Evolutionary conservation across 2,797 vertebrate species (phyloP), one percentile per base, ranked within the genome.

Genomic region (Urophycis tenuis): DNA sequence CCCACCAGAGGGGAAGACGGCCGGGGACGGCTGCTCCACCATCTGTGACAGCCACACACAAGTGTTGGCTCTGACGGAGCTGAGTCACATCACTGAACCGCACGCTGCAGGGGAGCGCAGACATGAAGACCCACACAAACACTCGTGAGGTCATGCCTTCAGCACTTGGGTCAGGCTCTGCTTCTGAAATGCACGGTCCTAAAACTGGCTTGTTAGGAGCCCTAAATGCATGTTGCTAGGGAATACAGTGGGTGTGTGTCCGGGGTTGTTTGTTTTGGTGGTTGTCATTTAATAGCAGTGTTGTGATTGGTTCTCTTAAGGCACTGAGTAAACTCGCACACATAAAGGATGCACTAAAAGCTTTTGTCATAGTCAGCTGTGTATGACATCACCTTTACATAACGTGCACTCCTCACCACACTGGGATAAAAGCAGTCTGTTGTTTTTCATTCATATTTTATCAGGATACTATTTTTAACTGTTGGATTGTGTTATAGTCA

Each of bases 401-500:
- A 79, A 80, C 81, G 83, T 74, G 78, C 71, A 9, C 77, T 74
- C 78, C 64, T 82, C 29, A 75, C 19, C 71, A 60, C 73, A 69
- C 11, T 60, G 41, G 69, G 53, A 75, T 77, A 80, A 85, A 83
- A 79, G 82, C 72, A 5, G 81, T 60, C 82, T 89, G 87, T 89
- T 89, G 87, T 91, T 88, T 80, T 89, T 91, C 88, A 91, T 91
- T 79, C 86, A 91, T 91, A 87, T 90, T 91, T 90, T 74, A 91
- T 89, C 81, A 80, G 14, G 69, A 11, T 79, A 69, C 90, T 91
- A 89, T 91, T 90, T 90, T 88, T 91, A 92, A 84, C 85, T 81
- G 74, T 73, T 74, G 73, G 83, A 82, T 83, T 74, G 83, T 88
- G 81, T 81, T 19, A 73, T 80, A 79, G 83, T 74, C 82, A 79